Conservation (phyloP, 1,140 invertebrate genomes). For the Drosophila athabasca region DNA sequence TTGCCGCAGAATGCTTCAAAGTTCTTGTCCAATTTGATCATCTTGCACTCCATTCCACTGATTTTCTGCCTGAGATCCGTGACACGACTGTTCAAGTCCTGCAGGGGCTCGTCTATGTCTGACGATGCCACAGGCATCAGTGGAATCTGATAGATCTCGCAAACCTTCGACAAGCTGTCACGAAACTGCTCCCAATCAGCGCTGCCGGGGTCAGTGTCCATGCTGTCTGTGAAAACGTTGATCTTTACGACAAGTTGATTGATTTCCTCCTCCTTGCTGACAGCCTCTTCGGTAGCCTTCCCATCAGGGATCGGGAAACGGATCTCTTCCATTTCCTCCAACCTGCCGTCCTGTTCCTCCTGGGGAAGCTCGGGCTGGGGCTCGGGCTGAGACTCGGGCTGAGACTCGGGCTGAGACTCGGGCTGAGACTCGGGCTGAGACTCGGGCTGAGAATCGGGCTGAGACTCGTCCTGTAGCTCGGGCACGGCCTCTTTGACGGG, state of each 20-base stretch:
- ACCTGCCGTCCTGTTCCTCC: not conserved
- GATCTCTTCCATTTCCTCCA: not conserved
- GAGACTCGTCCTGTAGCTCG: no score
- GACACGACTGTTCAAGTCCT: not conserved
- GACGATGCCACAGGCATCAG: no score
- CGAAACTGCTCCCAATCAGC: conserved; percentile 48
- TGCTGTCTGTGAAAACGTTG: conserved; percentile 23
- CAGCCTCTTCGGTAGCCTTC: not conserved
- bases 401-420: no score
- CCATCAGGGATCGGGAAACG: not conserved
- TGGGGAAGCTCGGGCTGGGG: no score
- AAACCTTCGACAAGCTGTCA: conserved; percentile 39
- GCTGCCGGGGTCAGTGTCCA: conserved; percentile 19
- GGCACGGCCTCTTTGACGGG: no score
- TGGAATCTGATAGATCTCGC: conserved; percentile 23
- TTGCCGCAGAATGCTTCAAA: conserved; percentile 29
- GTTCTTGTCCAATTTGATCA: conserved; percentile 14
- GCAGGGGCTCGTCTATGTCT: not conserved
- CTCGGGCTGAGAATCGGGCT: no score
- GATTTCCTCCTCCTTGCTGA: not conserved
- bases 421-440: no score
- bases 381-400: no score
- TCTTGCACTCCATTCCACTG: conserved; percentile 23
- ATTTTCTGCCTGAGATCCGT: not conserved
- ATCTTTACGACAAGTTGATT: conserved; percentile 31